Evolutionary conservation across 92 coral and sea anemone genomes (phyloP).

Genomic region (Muricea muricata): DNA sequence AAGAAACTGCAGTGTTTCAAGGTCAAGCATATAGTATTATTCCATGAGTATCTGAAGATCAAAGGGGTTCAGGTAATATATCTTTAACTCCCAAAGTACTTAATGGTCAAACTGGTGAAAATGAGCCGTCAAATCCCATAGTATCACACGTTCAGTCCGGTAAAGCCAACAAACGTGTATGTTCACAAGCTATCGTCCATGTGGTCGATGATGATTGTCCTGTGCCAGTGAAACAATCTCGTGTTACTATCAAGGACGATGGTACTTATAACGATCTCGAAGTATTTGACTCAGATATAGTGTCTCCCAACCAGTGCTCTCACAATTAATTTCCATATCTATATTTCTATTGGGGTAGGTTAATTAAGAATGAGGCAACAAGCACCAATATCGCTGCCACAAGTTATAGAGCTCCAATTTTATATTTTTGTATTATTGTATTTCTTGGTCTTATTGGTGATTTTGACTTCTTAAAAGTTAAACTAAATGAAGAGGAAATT

Average conservation of each 20-base stretch:
- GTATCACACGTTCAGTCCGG: background rate
- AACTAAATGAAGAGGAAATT: background rate
- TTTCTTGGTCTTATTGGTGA: background rate
- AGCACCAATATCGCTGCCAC: background rate
- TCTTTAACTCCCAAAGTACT: background rate
- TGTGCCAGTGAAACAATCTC: background rate
- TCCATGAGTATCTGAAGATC: no score
- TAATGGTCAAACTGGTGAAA: background rate
- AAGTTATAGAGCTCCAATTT: background rate
- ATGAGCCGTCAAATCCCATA: background rate
- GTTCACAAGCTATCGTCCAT: background rate
- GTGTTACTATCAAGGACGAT: background rate
- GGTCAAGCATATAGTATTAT: no score
- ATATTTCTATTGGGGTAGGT: no score
- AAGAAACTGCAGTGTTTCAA: no score
- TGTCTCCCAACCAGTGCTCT: background rate
- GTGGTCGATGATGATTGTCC: background rate
- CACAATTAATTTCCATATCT: no score
- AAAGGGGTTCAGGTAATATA: no score
- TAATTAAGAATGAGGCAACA: no score
- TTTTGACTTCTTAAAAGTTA: background rate
- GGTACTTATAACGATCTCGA: background rate
- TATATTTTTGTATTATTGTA: background rate
- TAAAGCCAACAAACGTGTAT: background rate
- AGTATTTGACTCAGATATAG: background rate